Base-by-base conservation (phyloP, 2,888 invertebrate species). In the Mythimna ferrago region DNA sequence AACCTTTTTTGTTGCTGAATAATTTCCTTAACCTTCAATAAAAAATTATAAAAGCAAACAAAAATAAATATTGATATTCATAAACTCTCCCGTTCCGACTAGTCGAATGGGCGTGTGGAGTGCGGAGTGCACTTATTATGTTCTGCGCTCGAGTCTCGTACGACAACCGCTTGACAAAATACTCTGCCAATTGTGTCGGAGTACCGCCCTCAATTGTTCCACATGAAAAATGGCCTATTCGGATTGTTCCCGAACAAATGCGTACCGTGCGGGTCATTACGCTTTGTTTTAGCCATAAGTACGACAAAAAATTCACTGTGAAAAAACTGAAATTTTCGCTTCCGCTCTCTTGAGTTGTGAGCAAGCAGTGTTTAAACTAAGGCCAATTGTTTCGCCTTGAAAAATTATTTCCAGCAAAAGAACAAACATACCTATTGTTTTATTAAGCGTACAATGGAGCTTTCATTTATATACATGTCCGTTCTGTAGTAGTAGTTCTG, bases 221-320 rank as follows among this genome's bases (percentile, higher is more conserved):
- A 92, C 92, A 96, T 96, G 96, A 96, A 95, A 96, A 96, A 96
- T 96, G 94, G 94, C 94, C 94, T 93, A 93, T 94, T 95, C 92
- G 94, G 93, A 95, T 95, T 96, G 95, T 96, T 96, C 95, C 84
- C 88, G 94, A 95, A 96, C 96, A 96, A 96, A 95, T 94, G 95
- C 95, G 95, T 95, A 91, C 94, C 94, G 94, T 93, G 93, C 93
- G 94, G 95, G 95, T 95, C 95, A 95, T 96, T 96, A 95, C 92
- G 95, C 95, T 94, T 95, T 96, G 96, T 96, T 96, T 95, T 95
- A 94, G 92, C 90, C 92, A 92, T 92, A 94, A 95, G 93, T 92
- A 94, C 92, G 92, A 94, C 92, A 94, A 95, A 95, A 95, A 95
- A 94, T 89, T 91, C 91, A 89, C 90, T 82, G 89, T 92, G 88